Conservation (phyloP, 2,888 invertebrate genomes). For the Suillia variegata region DNA sequence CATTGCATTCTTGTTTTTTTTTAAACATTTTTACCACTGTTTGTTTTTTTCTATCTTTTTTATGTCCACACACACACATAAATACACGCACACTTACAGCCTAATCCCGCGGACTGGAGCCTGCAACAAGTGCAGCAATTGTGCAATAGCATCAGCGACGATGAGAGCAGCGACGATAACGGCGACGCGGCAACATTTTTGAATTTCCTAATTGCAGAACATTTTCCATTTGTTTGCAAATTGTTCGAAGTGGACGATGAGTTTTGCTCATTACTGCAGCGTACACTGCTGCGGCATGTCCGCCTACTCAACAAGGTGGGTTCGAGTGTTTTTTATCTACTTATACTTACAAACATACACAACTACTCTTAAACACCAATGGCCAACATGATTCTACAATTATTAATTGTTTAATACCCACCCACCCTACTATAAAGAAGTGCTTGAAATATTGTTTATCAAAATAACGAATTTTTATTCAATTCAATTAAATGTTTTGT, state of each 20-base stretch:
- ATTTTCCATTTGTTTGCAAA: conserved; percentile 55
- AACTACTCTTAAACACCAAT: no score
- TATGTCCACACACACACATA: no score
- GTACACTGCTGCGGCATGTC: conserved; percentile 48
- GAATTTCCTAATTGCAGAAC: conserved; percentile 58
- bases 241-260: conserved; percentile 53
- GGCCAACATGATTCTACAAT: no score
- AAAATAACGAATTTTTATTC: no score
- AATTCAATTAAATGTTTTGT: no score
- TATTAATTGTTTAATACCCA: neutral
- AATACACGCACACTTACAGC: no score
- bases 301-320: conserved; percentile 51
- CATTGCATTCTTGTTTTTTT: no score
- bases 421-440: neutral
- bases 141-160: no score
- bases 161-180: no score
- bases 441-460: no score
- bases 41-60: no score
- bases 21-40: no score
- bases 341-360: neutral
- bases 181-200: conserved; percentile 39
- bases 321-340: conserved; percentile 17
- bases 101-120: conserved; percentile 46
- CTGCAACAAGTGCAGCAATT: conserved; percentile 56
- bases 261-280: conserved; percentile 53